Evolutionary conservation across 2,113 vertebrate species (phyloP), one percentile per base, ranked within the genome.

Genomic region (Orthonyx spaldingii): DNA sequence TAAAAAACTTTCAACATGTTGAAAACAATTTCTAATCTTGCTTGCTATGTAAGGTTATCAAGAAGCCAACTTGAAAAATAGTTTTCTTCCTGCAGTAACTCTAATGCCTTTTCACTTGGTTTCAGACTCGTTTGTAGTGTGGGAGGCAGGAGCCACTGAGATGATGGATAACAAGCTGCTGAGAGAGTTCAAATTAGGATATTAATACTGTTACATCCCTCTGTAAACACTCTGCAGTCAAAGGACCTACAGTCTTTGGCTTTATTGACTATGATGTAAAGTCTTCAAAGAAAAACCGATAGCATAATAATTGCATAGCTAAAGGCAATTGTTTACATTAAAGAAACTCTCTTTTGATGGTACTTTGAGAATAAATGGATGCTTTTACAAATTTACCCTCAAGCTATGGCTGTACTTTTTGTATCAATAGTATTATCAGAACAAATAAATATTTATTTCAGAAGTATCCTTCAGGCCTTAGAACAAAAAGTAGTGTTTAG

Each of bases 401-500:
- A 37, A 87, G 41, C 3, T 84, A 77, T 39, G 35, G 5, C 26
- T 91, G 64, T 80, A 41, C 52, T 59, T 83, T 60, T 72, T 76
- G 28, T 64, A 72, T 60, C 50, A 79, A 35, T 44, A 47, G 20
- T 49, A 80, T 72, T 88, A 72, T 42, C 23, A 53, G 47, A 49
- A 61, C 20, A 89, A 91, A 91, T 55, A 89, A 92, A 68, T 78
- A 89, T 56, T 93, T 84, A 64, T 86, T 93, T 76, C 56, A 35
- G 33, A 89, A 84, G 14, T 46, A 88, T 68, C 49, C 30, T 92
- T 37, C 39, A 91, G 12, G 30, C 46, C 37, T 87, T 86, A 75
- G 41, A 69, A 91, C 26, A 81, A 57, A 69, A 90, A 23, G 41
- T n/a, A 57, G 4, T 42, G 26, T 57, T 50, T 53, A 77, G 22